Conservation (phyloP, 2,888 invertebrate genomes). For the Athrips mouffetella region DNA sequence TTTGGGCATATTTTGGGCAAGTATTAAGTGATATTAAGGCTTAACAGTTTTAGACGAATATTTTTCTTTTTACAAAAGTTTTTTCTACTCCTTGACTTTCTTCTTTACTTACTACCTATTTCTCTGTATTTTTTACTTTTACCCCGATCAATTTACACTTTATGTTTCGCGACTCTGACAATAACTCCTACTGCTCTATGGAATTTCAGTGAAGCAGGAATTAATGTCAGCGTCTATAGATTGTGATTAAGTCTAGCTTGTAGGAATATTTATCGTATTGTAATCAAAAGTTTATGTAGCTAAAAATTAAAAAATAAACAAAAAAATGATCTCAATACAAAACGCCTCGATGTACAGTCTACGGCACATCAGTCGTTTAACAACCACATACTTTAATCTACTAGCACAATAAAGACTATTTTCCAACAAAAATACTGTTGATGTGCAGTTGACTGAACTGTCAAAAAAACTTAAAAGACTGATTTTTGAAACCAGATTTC, state of each 20-base stretch:
- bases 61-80: not conserved
- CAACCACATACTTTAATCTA: not conserved
- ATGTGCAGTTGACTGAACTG: too few species aligned
- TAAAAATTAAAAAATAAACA: constrained; percentile 10
- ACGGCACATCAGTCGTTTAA: not conserved
- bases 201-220: too few species aligned
- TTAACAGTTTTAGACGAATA: too few species aligned
- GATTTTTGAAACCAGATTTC: constrained; percentile 10
- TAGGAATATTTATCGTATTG: constrained; percentile 15
- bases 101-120: too few species aligned
- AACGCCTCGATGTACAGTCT: constrained; percentile 16
- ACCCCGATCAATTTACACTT: too few species aligned
- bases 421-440: not conserved
- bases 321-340: constrained; percentile 18
- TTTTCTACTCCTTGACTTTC: not conserved
- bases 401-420: not conserved
- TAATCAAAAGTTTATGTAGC: constrained; percentile 1
- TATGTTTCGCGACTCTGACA: too few species aligned
- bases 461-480: constrained; percentile 10
- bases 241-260: constrained; percentile 13
- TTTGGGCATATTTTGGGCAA: too few species aligned
- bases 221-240: too few species aligned
- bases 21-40: constrained; percentile 9
- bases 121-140: too few species aligned
- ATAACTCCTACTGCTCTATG: too few species aligned